Evolutionary conservation across 2,888 invertebrate genomes (phyloP).

Genomic region (Synergus laeviventris): DNA sequence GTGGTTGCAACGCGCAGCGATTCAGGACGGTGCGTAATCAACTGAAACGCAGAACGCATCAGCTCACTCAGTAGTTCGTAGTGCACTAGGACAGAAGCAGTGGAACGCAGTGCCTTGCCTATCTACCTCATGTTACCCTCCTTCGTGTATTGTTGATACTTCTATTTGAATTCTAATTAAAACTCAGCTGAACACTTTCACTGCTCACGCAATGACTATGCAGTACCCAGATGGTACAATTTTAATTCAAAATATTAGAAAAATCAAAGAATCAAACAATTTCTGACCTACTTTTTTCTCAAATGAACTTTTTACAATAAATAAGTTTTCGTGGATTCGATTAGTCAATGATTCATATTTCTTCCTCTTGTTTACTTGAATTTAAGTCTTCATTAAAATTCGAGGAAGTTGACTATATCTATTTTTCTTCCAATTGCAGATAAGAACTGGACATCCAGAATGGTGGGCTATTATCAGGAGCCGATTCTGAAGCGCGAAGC

Average conservation of each 20-base stretch:
- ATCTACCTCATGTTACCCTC: slow-evolving; percentile 50
- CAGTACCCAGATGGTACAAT: neutral
- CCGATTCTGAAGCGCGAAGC: slow-evolving; percentile 52
- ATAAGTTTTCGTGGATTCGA: neutral
- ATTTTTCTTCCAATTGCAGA: slow-evolving; percentile 46
- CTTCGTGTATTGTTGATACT: slow-evolving; percentile 42
- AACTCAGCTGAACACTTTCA: neutral
- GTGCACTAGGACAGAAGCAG: slow-evolving; percentile 4
- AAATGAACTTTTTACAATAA: neutral
- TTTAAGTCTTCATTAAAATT: neutral
- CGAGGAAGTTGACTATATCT: neutral
- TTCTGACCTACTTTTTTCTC: neutral
- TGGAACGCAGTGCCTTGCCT: slow-evolving; percentile 33
- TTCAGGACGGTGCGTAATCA: slow-evolving; percentile 54
- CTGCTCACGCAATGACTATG: neutral
- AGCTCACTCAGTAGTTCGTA: slow-evolving; percentile 38
- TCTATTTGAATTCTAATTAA: neutral
- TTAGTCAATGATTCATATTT: neutral
- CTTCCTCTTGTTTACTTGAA: neutral
- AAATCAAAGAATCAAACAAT: neutral
- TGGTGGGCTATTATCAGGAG: slow-evolving; percentile 68
- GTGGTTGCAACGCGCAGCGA: slow-evolving; percentile 48
- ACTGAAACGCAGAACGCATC: slow-evolving; percentile 31
- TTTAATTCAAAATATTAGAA: neutral
- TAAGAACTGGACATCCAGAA: slow-evolving; percentile 47